Evolutionary conservation across 1,140 invertebrate species (phyloP), one percentile per base, ranked within the genome.

Genomic region (Chironomus tepperi): DNA sequence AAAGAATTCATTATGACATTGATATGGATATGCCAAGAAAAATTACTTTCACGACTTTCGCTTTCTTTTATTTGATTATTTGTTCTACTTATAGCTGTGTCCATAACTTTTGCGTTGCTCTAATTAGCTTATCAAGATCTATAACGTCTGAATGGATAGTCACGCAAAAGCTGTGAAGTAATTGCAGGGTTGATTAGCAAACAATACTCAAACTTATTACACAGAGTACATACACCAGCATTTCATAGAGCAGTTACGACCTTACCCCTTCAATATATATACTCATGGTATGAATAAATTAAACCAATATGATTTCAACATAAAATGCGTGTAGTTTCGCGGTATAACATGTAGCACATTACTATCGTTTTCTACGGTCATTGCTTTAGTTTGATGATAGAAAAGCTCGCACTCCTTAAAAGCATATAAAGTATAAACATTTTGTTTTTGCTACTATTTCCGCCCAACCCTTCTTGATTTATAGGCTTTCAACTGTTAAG

Each of bases 81-180:
- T 34, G 24, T 34, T 34, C 24, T 34, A 34, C 24, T 34, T 34
- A 34, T 34, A 57, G 12, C 47, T n/a, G 3, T 57, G 12, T 57
- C 47, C 12, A n/a, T 57, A n/a, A 57, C 1, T 57, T n/a, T 15
- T n/a, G 43, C 43, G 43, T n/a, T 70, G 47, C 47, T 21, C 65
- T 70, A 70, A 70, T 70, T 70, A 12, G 65, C 15, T 70, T 70
- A 70, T 70, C 65, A 70, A 19, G 65, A 70, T 70, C 47, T 57
- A 15, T n/a, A 15, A 12, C 3, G 47, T 57, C 47, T 57, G 47
- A 5, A 57, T 57, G 47, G 12, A 57, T n/a, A 57, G 47, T 57
- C 47, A 57, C 47, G 47, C 47, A 57, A 57, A 57, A 57, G 47
- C 12, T 57, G 47, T 5, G n/a, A 57, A 57, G 12, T 57, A 57